Evolutionary conservation across 2,888 invertebrate genomes (phyloP), one percentile per base, ranked within the genome.

Genomic region (Conus canariensis): DNA sequence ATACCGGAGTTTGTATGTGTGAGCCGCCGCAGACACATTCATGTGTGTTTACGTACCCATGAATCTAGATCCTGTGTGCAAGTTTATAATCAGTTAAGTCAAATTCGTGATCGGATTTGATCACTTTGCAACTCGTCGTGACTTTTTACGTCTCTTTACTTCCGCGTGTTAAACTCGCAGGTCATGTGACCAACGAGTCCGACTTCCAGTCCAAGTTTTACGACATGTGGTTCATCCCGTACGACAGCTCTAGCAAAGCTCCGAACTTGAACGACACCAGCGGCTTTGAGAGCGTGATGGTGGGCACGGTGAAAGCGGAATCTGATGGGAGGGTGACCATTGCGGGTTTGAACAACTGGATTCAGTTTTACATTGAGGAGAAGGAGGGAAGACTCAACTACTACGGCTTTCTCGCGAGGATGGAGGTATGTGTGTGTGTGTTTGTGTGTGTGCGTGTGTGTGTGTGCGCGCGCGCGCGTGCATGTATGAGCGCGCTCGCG

Each of bases 251-350:
- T 97, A 98, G 0, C 97, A 98, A 91, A 97, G 98, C 64, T 97
- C 97, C 94, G 7, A 14, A 25, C 60, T 97, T 97, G 95, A 97
- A 98, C 56, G 98, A 98, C 91, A 98, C 98, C 94, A 98, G 98
- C 77, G 99, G 98, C 1, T 99, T 99, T 95, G 99, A 99, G 96
- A 99, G 99, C 95, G 97, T 98, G 56, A 98, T 99, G 96, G 97
- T 99, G 5, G 98, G 98, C 0, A 30, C 30, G 2, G 30, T 30
- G 30, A 30, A 30, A 30, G 30, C 2, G 30, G 99, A 99, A 97
- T 70, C 67, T 10, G 83, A 85, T 10, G 59, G 80, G 14, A 59
- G 82, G 22, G 97, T 93, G 97, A 97, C 82, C 45, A 97, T 99
- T 58, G 97, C 96, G 95, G 99, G 99, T 14, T 97, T 99, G 92